Conservation (phyloP, 2,888 invertebrate genomes). For the Willowsia nigromaculata region DNA sequence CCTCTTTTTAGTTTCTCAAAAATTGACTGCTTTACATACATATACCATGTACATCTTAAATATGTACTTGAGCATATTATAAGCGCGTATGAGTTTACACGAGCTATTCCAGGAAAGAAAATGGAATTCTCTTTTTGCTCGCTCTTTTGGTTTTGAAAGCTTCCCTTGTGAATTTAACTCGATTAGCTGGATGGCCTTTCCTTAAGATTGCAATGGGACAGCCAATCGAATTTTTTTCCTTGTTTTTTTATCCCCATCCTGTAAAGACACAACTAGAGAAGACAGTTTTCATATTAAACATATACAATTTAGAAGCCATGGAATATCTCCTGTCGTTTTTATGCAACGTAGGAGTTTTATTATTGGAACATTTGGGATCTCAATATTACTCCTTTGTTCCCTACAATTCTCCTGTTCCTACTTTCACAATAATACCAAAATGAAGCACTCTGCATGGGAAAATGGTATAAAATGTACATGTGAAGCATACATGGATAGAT, state of each 20-base stretch:
- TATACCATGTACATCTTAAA: neutral
- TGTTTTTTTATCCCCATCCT: conserved; percentile 5
- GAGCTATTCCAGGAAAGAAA: conserved; percentile 15
- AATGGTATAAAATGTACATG: neutral
- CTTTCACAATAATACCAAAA: conserved; percentile 16
- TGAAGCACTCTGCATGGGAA: neutral
- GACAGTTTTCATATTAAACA: neutral
- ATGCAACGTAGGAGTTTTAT: conserved; percentile 69
- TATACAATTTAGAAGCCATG: conserved; percentile 36
- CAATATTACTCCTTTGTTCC: conserved; percentile 43
- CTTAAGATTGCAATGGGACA: conserved; percentile 67
- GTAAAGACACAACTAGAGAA: neutral
- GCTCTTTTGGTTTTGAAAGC: conserved; percentile 53
- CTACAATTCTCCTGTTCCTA: conserved; percentile 5
- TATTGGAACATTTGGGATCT: conserved; percentile 63
- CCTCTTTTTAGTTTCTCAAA: neutral
- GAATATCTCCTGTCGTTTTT: conserved; percentile 46
- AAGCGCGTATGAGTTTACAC: neutral
- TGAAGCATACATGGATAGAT: neutral
- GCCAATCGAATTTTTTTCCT: conserved; percentile 62
- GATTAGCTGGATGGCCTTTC: conserved; percentile 65
- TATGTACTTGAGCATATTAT: neutral
- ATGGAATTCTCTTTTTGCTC: neutral
- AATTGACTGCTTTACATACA: neutral
- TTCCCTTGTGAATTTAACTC: conserved; percentile 67